Conservation (phyloP, 1,140 invertebrate species). For the Streblospio benedicti region DNA sequence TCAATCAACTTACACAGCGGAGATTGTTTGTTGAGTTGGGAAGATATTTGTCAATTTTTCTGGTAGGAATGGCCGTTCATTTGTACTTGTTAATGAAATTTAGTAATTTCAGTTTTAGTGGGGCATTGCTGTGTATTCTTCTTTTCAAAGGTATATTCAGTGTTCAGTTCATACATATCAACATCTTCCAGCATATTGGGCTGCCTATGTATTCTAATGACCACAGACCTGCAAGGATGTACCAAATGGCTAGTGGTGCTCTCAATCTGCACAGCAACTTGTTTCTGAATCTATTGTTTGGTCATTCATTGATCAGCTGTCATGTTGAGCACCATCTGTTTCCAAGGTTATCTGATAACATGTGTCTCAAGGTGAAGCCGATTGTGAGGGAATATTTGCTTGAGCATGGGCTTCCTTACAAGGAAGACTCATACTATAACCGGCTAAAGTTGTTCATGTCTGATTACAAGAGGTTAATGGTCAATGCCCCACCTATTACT, state of each 20-base stretch:
- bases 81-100: constrained; percentile 26
- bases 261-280: constrained; percentile 35
- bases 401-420: constrained; percentile 32
- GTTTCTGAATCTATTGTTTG: constrained; percentile 35
- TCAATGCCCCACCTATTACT: constrained; percentile 38
- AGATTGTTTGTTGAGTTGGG: constrained; percentile 6
- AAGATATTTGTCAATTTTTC: constrained; percentile 15
- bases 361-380: constrained; percentile 40
- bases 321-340: constrained; percentile 43
- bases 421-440: constrained; percentile 32
- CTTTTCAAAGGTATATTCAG: constrained; percentile 23
- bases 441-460: constrained; percentile 28
- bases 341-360: constrained; percentile 38
- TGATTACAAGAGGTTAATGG: constrained; percentile 38
- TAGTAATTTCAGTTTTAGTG: constrained; percentile 24
- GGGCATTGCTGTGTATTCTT: constrained; percentile 22
- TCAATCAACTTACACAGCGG: constrained; percentile 22
- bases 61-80: constrained; percentile 27
- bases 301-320: constrained; percentile 37
- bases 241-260: constrained; percentile 40
- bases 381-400: constrained; percentile 31
- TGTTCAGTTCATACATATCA: constrained; percentile 41
- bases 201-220: constrained; percentile 38
- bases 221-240: constrained; percentile 33
- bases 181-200: constrained; percentile 45